Evolutionary conservation across 2,113 vertebrate species (phyloP), one percentile per base, ranked within the genome.

Genomic region (Podarcis raffonei): DNA sequence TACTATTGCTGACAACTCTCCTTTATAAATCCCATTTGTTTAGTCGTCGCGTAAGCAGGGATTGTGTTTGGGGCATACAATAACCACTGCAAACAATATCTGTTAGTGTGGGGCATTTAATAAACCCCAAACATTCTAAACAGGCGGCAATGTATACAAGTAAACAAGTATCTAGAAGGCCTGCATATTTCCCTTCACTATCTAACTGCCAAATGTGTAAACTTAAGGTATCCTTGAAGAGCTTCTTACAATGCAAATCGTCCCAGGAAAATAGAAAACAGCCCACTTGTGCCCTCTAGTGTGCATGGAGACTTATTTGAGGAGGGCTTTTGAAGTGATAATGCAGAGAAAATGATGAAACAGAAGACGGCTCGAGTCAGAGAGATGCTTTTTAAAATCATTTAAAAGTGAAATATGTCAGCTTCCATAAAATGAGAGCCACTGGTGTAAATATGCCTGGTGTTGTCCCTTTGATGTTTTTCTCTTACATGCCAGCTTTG

Each of bases 201-300:
- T 62, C 12, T 42, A 74, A 79, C 18, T 15, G 35, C 59, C 59
- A 84, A 89, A 48, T 25, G 59, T 62, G 35, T 65, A 39, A 62
- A 30, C 32, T 62, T 66, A 3, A 87, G 82, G 30, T 1, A 57
- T 74, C 74, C 74, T 85, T 32, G 72, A 90, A 92, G 75, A 85
- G 59, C 85, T 80, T 39, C 72, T 91, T 76, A 86, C 86, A 68
- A 85, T 76, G n/a, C 13, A 82, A 87, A 94, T 22, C 9, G 72
- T 48, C 37, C 79, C 75, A 57, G 42, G 32, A 93, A 92, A 1
- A 66, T 22, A n/a, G 53, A 90, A 93, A 78, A 89, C 85, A 94
- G 96, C 96, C 93, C 90, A 5, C 94, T 92, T 95, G 93, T 95
- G 96, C 97, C 97, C 97, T 95, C 97, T 97, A 93, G 93, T 91